Evolutionary conservation across 2,113 vertebrate species (phyloP).

Genomic region (Poeciliopsis occidentalis): DNA sequence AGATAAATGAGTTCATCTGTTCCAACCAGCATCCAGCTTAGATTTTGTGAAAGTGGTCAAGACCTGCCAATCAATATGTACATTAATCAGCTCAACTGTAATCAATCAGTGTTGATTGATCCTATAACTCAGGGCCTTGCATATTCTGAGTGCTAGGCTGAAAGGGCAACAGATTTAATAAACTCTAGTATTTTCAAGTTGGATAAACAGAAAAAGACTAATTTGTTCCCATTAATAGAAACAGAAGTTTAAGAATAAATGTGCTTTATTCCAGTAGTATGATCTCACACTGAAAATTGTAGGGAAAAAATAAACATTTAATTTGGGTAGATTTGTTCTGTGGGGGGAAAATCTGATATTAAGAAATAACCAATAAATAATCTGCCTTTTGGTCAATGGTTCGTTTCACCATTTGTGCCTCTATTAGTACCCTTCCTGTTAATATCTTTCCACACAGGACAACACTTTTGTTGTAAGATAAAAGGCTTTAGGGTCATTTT

Average conservation of each 20-base stretch:
- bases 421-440: background rate
- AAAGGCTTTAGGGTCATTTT: background rate
- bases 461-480: background rate
- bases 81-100: background rate
- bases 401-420: background rate
- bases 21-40: no score
- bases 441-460: background rate
- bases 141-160: background rate
- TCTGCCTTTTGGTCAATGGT: no score
- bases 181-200: background rate
- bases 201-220: background rate
- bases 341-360: no score
- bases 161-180: background rate
- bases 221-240: background rate
- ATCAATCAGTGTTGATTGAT: no score
- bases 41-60: no score
- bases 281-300: background rate
- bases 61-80: background rate
- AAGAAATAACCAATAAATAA: no score
- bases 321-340: background rate
- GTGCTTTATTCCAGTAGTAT: background rate
- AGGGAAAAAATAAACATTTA: background rate
- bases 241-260: background rate
- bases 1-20: background rate
- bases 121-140: no score